Evolutionary conservation across 2,797 vertebrate genomes (phyloP).

Genomic region (Epinephelus awoara): DNA sequence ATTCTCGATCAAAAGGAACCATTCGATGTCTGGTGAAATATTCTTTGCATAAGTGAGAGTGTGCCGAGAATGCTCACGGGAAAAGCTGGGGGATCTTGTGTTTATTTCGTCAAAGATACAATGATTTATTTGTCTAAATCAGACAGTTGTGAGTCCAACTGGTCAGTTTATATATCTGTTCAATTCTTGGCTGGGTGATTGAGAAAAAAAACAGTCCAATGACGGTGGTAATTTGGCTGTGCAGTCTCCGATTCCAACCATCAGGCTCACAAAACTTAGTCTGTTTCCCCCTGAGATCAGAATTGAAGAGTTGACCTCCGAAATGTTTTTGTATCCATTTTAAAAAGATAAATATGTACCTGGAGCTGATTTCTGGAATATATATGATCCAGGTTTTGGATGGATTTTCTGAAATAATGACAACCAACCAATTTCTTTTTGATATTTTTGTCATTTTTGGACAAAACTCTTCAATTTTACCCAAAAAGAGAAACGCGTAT

Average conservation of each 20-base stretch:
- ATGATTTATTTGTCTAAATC: constrained; percentile 1
- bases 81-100: background rate
- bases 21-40: background rate
- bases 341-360: background rate
- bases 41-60: background rate
- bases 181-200: background rate
- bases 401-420: background rate
- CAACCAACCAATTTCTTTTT: background rate
- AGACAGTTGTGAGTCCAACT: background rate
- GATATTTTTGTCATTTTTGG: constrained; percentile 18
- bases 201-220: background rate
- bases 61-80: background rate
- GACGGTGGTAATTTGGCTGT: constrained; percentile 2
- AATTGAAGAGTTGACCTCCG: constrained; percentile 28
- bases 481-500: constrained; percentile 11
- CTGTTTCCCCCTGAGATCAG: constrained; percentile 3
- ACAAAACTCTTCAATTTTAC: constrained; percentile 27
- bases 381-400: constrained; percentile 6
- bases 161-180: background rate
- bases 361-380: constrained; percentile 6
- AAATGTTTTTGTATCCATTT: constrained; percentile 4
- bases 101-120: constrained; percentile 6
- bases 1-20: background rate
- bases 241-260: constrained; percentile 11
- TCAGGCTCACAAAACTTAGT: constrained; percentile 12